phyloP scores from a whole-genome alignment of 2,888 invertebrate genomes.

The Molanna angustata region DNA sequence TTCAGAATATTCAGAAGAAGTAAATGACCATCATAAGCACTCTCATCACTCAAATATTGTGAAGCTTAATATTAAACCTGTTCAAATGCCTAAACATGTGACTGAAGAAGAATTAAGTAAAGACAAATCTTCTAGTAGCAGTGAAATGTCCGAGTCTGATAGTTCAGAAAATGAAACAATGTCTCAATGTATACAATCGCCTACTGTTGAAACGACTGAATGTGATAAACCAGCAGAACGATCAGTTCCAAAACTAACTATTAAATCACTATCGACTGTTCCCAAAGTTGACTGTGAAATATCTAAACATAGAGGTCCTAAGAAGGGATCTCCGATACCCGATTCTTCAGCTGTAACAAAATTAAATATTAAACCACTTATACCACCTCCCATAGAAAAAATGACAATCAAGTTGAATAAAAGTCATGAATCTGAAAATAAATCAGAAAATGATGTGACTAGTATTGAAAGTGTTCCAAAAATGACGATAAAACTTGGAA shows the following conservation, averaged over 20 bases:
- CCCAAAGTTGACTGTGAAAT: slow-evolving; percentile 30
- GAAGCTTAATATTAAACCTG: slow-evolving; percentile 53
- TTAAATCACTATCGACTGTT: slow-evolving; percentile 34
- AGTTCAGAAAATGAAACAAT: slow-evolving; percentile 55
- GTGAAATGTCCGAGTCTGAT: slow-evolving; percentile 55
- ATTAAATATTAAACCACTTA: slow-evolving; percentile 37
- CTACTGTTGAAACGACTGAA: slow-evolving; percentile 42
- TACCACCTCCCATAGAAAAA: slow-evolving; percentile 30
- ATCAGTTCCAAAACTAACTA: slow-evolving; percentile 40
- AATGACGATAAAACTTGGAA: slow-evolving; percentile 48
- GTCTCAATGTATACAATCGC: slow-evolving; percentile 49
- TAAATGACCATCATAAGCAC: neutral
- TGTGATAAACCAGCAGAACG: slow-evolving; percentile 14
- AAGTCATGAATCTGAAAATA: slow-evolving; percentile 31
- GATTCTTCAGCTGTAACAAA: slow-evolving; percentile 32
- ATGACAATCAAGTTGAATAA: slow-evolving; percentile 37
- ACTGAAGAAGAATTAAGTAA: slow-evolving; percentile 29
- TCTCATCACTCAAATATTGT: slow-evolving; percentile 43
- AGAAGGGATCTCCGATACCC: slow-evolving; percentile 4
- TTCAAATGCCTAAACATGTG: slow-evolving; percentile 49
- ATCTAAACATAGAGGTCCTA: slow-evolving; percentile 41
- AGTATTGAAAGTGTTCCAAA: slow-evolving; percentile 36
- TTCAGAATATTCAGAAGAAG: neutral
- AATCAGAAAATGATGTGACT: slow-evolving; percentile 34
- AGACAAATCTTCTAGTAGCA: slow-evolving; percentile 49